A percentile compares a stretch with the other conserved stretches of the same genome.
phyloP scores from a whole-genome alignment of 2,888 invertebrate genomes.

The Strigamia maritima region DNA sequence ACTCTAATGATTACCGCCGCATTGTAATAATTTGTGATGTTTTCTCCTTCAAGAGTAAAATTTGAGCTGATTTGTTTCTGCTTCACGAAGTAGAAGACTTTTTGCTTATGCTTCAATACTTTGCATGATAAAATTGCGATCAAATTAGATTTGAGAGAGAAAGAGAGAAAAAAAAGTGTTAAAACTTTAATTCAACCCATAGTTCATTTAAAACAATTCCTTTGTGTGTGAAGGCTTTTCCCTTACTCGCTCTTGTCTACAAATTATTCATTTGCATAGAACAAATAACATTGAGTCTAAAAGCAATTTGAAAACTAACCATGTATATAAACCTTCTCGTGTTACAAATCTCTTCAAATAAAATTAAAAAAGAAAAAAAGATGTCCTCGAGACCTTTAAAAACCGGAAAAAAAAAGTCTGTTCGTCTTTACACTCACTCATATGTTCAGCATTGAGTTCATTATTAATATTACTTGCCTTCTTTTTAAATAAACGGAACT shows the following conservation, averaged over 20 bases:
- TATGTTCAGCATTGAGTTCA: neutral
- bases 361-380: neutral
- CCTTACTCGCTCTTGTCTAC: neutral
- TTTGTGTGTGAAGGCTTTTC: neutral
- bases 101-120: conserved; percentile 31
- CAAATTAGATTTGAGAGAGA: conserved; percentile 15
- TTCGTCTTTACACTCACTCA: neutral
- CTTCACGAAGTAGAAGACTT: neutral
- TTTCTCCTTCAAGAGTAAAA: conserved; percentile 1
- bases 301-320: neutral
- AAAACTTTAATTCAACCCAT: neutral
- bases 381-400: neutral
- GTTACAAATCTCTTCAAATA: neutral
- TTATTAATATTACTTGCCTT: neutral
- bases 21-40: conserved; percentile 20
- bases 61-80: neutral
- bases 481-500: neutral
- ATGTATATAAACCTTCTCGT: neutral
- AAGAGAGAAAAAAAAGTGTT: neutral
- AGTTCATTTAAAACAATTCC: neutral
- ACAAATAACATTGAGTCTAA: neutral
- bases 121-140: neutral
- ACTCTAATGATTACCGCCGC: neutral
- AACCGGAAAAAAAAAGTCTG: neutral
- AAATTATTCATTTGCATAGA: neutral